Base-by-base conservation (phyloP, 2,113 vertebrate species). In the Spea multiplicata region DNA sequence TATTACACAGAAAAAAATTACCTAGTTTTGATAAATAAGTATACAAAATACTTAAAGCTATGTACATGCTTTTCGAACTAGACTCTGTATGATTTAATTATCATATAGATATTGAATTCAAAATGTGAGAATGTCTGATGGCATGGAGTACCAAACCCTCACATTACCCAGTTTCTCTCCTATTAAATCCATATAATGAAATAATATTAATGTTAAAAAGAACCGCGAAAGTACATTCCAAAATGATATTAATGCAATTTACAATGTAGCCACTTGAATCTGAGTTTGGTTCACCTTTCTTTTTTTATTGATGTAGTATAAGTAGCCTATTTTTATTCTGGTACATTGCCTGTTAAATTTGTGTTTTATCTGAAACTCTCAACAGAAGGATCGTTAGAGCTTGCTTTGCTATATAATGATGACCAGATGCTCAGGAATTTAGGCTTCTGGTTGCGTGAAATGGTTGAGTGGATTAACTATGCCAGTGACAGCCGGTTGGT, bases 331-430 rank as follows among this genome's bases (percentile, higher is more conserved):
- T 77, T 77, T 70, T 70, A 77, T 70, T 70, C 45, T 70, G 46
- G 66, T 70, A 77, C 67, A 50, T 45, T 74, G 62, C 71, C 78
- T 74, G 52, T 67, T 67, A 74, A 59, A 74, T 68, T 67, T 73
- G 69, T 73, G 17, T 68, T 80, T 80, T 74, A 16, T 49, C 52
- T 72, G 75, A 83, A 75, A 76, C 71, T 52, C n/a, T 62, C 47
- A 82, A 75, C 9, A 79, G 74, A 71, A 73, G 49, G 12, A 30
- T 49, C 13, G 72, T 81, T 80, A 83, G 14, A 83, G 61, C 30
- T 83, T 82, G 16, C 57, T 81, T 85, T 82, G 82, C 16, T 73
- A 74, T 81, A 69, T 80, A 81, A 82, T 82, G 73, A 84, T 82
- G 53, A 85, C 17, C 62, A 83, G 70, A 66, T 81, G 76, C 66